Evolutionary conservation across 2,888 invertebrate species (phyloP), one percentile per base, ranked within the genome.

Genomic region (Heteromyza rotundicornis): DNA sequence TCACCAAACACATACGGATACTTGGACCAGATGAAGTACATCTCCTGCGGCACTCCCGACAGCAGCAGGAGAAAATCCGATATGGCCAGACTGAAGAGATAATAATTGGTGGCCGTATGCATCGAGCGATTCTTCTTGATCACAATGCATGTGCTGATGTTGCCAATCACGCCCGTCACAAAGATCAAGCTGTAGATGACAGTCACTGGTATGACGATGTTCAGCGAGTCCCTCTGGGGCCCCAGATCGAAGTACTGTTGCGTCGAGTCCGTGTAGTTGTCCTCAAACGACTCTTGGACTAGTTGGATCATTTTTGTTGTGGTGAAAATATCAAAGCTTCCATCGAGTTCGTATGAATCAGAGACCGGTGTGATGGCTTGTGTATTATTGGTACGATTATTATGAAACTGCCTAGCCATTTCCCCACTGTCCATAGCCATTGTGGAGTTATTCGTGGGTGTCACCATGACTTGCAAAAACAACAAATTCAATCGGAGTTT

Each of bases 131-230:
- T 94, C 65, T 89, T 86, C 19, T 89, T 87, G 67, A 95, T 94
- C 19, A 95, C 94, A 62, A 94, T 85, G 77, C 95, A 95, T 1
- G 94, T 95, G 75, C 90, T 89, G 47, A 92, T 86, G 80, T 95
- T 95, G 1, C 95, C 95, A 22, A 93, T 83, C 2, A 93, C 84
- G 2, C 95, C 94, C 5, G 89, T 90, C 10, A 94, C 76, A 74
- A 94, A 91, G 72, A 94, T 93, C n/a, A 90, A 68, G 1, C 86
- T 82, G 80, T 94, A 95, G 61, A 91, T 85, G n/a, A 90, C 83
- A 1, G 92, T 92, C 67, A 93, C 88, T 0, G 91, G 91, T 63
- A 92, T 80, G 2, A 91, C 89, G 35, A 92, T 85, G 49, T 70
- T 71, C 27, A 81, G 65, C 0, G 81, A 64, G 58, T 96, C 98